Conservation (phyloP, 2,797 vertebrate species). For the Phylloscopus collybita region DNA sequence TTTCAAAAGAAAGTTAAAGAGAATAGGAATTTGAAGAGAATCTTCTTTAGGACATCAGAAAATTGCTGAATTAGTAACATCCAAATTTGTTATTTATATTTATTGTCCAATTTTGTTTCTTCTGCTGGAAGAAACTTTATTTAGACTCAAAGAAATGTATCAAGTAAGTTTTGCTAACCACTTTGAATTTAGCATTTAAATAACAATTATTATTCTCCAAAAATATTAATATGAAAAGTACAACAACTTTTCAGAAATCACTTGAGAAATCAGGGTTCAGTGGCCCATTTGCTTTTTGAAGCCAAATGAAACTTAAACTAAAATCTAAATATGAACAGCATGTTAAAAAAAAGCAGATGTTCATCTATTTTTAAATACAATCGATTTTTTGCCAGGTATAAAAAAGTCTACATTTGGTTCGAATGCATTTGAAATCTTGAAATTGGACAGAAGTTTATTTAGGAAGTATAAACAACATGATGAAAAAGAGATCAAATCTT, state of each 20-base stretch:
- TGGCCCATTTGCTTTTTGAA: neutral
- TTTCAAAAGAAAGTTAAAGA: neutral
- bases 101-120: neutral
- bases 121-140: neutral
- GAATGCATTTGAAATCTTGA: neutral
- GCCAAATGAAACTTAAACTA: conserved; percentile 1
- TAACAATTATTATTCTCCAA: neutral
- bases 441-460: neutral
- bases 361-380: conserved; percentile 31
- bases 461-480: neutral
- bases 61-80: neutral
- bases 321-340: neutral
- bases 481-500: neutral
- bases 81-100: neutral
- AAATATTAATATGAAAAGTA: neutral
- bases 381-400: neutral
- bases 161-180: neutral
- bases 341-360: neutral
- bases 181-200: neutral
- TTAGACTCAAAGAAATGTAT: neutral
- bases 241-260: neutral
- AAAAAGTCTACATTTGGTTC: neutral
- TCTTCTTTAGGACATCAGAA: neutral
- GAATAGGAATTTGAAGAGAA: neutral
- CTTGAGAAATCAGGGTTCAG: neutral